These are phyloP conservation scores for Charadrius vociferus DNA, from an alignment of 2,113 vertebrate species.

Conservation along the genomic window DNA sequence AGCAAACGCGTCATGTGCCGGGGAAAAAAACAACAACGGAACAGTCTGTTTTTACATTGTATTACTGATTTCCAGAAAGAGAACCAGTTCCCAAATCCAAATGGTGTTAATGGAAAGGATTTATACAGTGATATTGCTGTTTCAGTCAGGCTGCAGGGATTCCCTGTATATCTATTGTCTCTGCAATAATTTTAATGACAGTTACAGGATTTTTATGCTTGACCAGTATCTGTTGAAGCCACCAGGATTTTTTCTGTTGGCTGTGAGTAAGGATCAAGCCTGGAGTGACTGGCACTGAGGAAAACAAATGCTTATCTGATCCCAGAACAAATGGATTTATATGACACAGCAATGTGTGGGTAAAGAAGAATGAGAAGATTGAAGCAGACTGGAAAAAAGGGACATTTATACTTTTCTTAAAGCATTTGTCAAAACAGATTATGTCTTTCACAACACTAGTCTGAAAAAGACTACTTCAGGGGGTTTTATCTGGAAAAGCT, in stretches of 20 bases:
- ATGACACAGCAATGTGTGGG: neutral
- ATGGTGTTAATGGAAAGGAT: neutral
- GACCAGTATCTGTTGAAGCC: neutral
- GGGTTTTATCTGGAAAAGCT: neutral
- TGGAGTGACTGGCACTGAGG: neutral
- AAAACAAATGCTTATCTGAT: constrained; percentile 24
- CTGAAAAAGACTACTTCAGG: neutral
- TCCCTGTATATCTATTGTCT: neutral
- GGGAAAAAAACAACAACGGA: neutral
- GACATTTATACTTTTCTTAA: constrained; percentile 26
- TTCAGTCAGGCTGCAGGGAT: neutral
- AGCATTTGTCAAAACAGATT: constrained; percentile 47
- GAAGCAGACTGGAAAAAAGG: neutral
- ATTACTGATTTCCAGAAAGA: neutral
- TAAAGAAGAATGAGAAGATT: neutral
- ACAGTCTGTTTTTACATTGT: neutral
- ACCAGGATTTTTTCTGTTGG: neutral
- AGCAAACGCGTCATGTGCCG: neutral
- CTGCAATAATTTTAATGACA: neutral
- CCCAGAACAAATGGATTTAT: constrained; percentile 8
- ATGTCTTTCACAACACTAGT: neutral
- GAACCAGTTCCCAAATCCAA: neutral
- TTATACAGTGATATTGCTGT: neutral
- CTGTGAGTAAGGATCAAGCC: neutral
- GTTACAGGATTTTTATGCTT: neutral